Evolutionary conservation across 2,113 vertebrate species (phyloP).

Genomic region (Penelope pileata): DNA sequence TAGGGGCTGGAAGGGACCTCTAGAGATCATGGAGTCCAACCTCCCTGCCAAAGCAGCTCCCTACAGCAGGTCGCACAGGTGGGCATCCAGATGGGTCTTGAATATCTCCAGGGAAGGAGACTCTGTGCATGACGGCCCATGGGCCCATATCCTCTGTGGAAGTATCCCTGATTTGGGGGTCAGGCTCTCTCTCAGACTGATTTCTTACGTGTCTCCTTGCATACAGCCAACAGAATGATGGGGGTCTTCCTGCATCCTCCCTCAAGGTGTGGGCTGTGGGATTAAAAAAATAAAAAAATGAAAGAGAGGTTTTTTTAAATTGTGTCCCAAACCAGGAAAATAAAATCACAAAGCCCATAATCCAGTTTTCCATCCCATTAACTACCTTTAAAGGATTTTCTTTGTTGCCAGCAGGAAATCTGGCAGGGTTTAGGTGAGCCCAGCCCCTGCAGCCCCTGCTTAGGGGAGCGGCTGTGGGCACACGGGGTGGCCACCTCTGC

Average conservation of each 20-base stretch:
- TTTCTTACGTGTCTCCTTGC: not conserved
- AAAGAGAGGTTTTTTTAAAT: not conserved
- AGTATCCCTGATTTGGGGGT: not conserved
- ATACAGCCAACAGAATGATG: not conserved
- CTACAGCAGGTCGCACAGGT: too few relatives aligned
- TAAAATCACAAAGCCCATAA: not conserved
- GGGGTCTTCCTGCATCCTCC: not conserved
- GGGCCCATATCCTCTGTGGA: not conserved
- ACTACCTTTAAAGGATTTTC: not conserved
- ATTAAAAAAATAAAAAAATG: not conserved
- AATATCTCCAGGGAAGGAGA: too few relatives aligned
- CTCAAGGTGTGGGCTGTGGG: not conserved
- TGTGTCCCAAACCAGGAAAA: not conserved
- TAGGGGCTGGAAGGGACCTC: too few relatives aligned
- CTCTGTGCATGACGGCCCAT: not conserved
- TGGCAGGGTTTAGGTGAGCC: not conserved
- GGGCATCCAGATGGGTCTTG: too few relatives aligned
- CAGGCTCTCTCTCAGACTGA: not conserved
- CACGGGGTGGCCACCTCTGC: fast-evolving
- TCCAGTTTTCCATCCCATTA: not conserved
- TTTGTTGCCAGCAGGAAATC: not conserved
- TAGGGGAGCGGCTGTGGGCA: not conserved
- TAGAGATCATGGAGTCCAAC: too few relatives aligned
- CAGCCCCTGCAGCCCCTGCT: not conserved
- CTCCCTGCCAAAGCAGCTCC: too few relatives aligned